Evolutionary conservation across 2,888 invertebrate species (phyloP).

Genomic region (Xestoiulus laeticollis): DNA sequence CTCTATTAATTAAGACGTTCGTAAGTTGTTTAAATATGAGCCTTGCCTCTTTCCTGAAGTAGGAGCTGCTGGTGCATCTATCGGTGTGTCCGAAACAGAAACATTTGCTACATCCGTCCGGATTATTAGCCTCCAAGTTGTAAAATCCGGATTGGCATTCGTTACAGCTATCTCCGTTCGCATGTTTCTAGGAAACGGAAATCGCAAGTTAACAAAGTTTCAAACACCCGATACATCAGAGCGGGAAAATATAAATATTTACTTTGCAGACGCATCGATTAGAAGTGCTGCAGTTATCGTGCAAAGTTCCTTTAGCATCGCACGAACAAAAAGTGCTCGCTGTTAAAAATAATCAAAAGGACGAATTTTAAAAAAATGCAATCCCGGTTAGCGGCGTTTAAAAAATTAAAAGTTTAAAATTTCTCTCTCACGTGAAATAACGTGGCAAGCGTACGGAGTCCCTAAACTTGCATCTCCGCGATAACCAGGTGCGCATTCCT

Average conservation of each 20-base stretch:
- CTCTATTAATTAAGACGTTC: no score
- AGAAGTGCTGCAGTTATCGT: slow-evolving; percentile 57
- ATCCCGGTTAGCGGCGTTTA: background rate
- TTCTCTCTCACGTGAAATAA: slow-evolving; percentile 63
- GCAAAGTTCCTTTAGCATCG: slow-evolving; percentile 61
- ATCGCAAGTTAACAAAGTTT: background rate
- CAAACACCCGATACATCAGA: background rate
- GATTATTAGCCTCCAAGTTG: slow-evolving; percentile 75
- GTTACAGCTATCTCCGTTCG: slow-evolving; percentile 81
- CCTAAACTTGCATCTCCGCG: slow-evolving; percentile 70
- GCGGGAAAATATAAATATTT: slow-evolving; percentile 56
- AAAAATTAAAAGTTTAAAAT: background rate
- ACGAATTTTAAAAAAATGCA: no score
- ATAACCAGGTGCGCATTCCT: slow-evolving; percentile 82
- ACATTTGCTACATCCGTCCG: slow-evolving; percentile 83
- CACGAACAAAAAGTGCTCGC: slow-evolving; percentile 55
- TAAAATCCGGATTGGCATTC: slow-evolving; percentile 82
- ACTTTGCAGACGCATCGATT: slow-evolving; percentile 70
- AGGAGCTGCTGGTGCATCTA: slow-evolving; percentile 76
- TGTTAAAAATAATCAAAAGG: background rate
- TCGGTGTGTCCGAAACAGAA: slow-evolving; percentile 85
- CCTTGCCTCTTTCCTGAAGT: slow-evolving; percentile 71
- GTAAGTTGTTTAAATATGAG: no score
- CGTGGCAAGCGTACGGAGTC: slow-evolving; percentile 69
- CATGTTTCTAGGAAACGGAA: slow-evolving; percentile 63